Base-by-base conservation (phyloP, 2,113 vertebrate species). In the Capreolus pygargus region DNA sequence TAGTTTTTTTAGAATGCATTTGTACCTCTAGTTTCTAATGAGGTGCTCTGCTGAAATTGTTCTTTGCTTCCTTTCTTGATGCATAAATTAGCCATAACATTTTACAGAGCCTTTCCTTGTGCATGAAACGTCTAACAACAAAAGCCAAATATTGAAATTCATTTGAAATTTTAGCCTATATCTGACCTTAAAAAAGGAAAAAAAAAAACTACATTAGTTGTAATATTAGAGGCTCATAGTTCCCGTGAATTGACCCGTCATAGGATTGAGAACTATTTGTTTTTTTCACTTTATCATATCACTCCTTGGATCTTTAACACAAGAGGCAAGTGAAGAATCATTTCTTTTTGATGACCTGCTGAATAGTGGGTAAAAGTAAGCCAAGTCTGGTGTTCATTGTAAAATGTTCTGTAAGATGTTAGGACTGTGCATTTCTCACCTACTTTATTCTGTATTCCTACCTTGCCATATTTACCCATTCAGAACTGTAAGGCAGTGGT, bases 11-110 rank as follows among this genome's bases (percentile, higher is more conserved):
- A 50, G 27, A 39, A 19, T 76, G 16, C 21, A 47, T 93, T 95
- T 95, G 45, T 74, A 36, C 60, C 47, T 82, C 25, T 27, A 33
- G n/a, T 92, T 90, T 57, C 91, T 92, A 92, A 83, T 92, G 84
- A 88, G 30, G 23, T 91, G 4, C 15, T 96, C 58, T 91, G 55
- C 61, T 78, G 57, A 76, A 50, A 17, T 88, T 47, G 3, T n/a
- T 92, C 25, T 95, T 78, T 83, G 45, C 89, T 96, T 94, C 23
- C 54, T 94, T 86, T 86, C n/a, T 95, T 95, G 55, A 67, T 87
- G 12, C 11, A 54, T 83, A 61, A 90, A 79, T 60, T 61, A 89
- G 25, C 81, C 33, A 6, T 47, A 55, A 55, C 58, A 70, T 82
- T 95, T 97, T 86, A n/a, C 52, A 94, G 52, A 86, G 39, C 28